Base-by-base conservation (phyloP, 2,888 invertebrate genomes). In the Nipponacmea schrenckii region DNA sequence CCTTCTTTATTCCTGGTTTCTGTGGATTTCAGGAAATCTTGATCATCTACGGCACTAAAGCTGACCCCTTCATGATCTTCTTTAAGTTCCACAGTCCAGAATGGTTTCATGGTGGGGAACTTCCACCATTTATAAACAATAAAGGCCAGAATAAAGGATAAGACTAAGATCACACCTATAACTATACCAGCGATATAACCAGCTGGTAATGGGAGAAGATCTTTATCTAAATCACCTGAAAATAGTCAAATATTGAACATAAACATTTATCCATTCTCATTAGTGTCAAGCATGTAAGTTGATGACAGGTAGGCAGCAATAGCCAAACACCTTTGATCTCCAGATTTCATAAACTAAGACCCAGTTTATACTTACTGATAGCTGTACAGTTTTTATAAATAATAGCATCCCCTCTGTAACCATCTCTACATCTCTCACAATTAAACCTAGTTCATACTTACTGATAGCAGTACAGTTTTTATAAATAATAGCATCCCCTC, bases 61-160 rank as follows among this genome's bases (percentile, higher is more conserved):
- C 81, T 84, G n/a, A 85, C 84, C 2, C 81, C 78, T 31, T 85
- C 86, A 12, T 82, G 82, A 48, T 84, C 84, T 12, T 84, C 81
- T 62, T 83, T 82, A 15, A 85, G 78, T 68, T 85, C 85, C 14
- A 85, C 80, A 0, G 85, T 85, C 84, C 84, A 85, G 77, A 85
- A 85, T 4, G 83, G 83, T 20, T 79, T 74, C 27, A 74, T 64
- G 27, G 70, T 69, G 0, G 81, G 80, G 71, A 74, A 78, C 44
- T 75, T 74, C 73, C 77, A 79, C 31, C 78, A 76, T 8, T 77
- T 68, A 71, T 83, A 84, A 31, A 83, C 69, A 20, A 83, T 31
- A 26, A 80, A 76, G 15, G 79, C 84, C 0, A 80, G 77, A 7
- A 83, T 68, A 10, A 75, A 79, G 31, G 74, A 77, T 27, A 85